Base-by-base conservation (phyloP, 2,888 invertebrate genomes). In the Galeopsomyia nigrocyanea region DNA sequence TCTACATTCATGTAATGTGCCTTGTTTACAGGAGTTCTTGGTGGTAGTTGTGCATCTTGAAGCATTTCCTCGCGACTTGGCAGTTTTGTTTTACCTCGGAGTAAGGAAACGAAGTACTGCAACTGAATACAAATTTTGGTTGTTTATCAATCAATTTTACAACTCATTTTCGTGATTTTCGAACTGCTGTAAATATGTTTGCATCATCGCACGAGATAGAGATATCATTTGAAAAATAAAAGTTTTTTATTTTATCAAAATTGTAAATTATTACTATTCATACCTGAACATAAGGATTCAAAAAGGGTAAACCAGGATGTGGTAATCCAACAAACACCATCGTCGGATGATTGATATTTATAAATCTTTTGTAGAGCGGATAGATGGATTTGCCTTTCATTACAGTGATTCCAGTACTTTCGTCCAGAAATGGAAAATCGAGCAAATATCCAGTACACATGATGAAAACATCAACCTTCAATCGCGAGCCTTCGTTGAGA, bases 401-500 rank as follows among this genome's bases (percentile, higher is more conserved):
- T 39, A 74, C 65, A 1, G 1, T 88, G 51, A 94, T 87, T 0
- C 90, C 90, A 76, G 92, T 91, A 16, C 88, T 89, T 50, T 88
- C 86, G 75, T 90, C 88, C 56, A 95, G 84, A 86, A 94, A 95
- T 0, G 93, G 92, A 80, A 92, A 93, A 74, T 87, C 88, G 83
- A 90, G 93, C 70, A 88, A 88, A 83, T 94, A 95, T 0, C 95
- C 95, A 81, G 95, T 95, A 81, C 93, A 93, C 81, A 91, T 90
- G 76, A 95, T 88, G 21, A 94, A 88, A 19, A 89, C 88, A 80
- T 95, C 93, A 16, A 91, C 87, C 13, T 88, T 87, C 77, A 91
- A 89, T 72, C 86, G 87, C 0, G 88, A 88, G 22, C 88, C 91
- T 81, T 94, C 92, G 49, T 87, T 82, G 77, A 94, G 91, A 26